Percentiles rank a stretch among this genome's conserved stretches.
Evolutionary conservation across 53 echinoderm and acorn worm genomes (phyloP).

Genomic region (Patiria pectinifera): DNA sequence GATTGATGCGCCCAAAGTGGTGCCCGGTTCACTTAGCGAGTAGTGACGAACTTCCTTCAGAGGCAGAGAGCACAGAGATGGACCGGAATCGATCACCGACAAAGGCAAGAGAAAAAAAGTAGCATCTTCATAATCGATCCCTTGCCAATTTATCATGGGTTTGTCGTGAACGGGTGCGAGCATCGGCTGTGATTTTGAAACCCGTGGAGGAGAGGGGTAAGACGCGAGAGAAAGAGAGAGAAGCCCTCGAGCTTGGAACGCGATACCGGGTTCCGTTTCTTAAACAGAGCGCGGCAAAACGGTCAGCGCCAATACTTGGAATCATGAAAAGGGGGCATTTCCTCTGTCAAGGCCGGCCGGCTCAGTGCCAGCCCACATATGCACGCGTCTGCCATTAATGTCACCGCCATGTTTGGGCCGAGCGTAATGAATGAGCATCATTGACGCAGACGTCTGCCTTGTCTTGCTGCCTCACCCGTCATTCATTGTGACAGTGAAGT

Average conservation of each 20-base stretch:
- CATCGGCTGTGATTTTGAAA: background rate
- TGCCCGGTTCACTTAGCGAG: slow-evolving; percentile 22
- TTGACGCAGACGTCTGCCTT: background rate
- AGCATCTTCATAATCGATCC: slow-evolving; percentile 33
- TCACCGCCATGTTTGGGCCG: background rate
- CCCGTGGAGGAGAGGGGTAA: background rate
- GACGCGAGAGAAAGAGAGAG: background rate
- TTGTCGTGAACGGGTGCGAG: background rate
- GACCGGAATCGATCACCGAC: slow-evolving; percentile 41
- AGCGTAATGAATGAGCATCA: too few species aligned
- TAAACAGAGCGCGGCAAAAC: background rate
- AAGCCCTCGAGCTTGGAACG: slow-evolving; percentile 34
- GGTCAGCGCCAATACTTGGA: background rate
- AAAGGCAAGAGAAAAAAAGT: slow-evolving; percentile 13
- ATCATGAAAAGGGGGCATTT: background rate
- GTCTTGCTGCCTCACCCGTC: background rate
- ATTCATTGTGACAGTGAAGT: too few species aligned
- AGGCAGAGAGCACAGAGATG: slow-evolving; percentile 19
- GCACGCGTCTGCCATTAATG: background rate
- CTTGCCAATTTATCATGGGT: slow-evolving; percentile 38
- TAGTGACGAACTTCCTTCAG: slow-evolving; percentile 46
- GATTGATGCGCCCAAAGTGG: slow-evolving; percentile 18
- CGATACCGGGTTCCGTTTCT: slow-evolving; percentile 5
- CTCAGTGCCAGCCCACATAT: background rate
- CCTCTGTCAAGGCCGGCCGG: background rate